Percentiles rank a stretch among this genome's conserved stretches.
phyloP scores from a whole-genome alignment of 2,113 vertebrate species.

The Paracanthobrama guichenoti region DNA sequence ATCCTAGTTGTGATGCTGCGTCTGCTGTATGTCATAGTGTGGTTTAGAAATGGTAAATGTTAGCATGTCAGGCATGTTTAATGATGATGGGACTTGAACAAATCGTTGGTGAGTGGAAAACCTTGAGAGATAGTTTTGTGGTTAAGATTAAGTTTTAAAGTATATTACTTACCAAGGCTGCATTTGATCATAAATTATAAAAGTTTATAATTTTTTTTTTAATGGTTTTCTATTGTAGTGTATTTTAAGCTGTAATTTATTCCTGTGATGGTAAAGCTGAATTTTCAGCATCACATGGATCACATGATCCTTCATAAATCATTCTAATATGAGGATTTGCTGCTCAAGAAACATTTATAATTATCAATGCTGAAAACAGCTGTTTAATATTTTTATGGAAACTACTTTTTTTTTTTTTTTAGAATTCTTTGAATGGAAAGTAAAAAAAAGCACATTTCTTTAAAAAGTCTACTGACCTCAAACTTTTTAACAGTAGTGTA shows the following conservation, averaged over 20 bases:
- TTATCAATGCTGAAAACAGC: background rate
- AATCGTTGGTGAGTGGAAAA: background rate
- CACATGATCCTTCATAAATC: background rate
- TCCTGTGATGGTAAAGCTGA: too few species aligned
- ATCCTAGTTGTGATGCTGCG: constrained; percentile 18
- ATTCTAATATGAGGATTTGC: background rate
- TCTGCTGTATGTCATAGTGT: constrained; percentile 3
- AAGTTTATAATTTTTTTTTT: too few species aligned
- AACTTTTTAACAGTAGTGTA: background rate
- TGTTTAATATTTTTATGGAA: background rate
- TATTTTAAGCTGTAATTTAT: too few species aligned
- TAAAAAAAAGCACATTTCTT: background rate
- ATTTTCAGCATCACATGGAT: too few species aligned
- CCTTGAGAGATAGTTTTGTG: background rate
- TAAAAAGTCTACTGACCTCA: background rate
- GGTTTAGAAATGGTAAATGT: background rate
- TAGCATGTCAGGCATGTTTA: constrained; percentile 18
- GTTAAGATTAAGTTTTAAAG: too few species aligned
- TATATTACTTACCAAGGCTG: too few species aligned
- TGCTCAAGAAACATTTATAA: background rate
- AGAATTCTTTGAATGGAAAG: background rate
- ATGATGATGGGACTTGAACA: background rate
- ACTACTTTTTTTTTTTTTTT: background rate
- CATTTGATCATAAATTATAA: too few species aligned
- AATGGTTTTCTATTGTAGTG: too few species aligned